phyloP scores from a whole-genome alignment of 1,140 invertebrate genomes.

The Pseudomyrmex pallidus region DNA sequence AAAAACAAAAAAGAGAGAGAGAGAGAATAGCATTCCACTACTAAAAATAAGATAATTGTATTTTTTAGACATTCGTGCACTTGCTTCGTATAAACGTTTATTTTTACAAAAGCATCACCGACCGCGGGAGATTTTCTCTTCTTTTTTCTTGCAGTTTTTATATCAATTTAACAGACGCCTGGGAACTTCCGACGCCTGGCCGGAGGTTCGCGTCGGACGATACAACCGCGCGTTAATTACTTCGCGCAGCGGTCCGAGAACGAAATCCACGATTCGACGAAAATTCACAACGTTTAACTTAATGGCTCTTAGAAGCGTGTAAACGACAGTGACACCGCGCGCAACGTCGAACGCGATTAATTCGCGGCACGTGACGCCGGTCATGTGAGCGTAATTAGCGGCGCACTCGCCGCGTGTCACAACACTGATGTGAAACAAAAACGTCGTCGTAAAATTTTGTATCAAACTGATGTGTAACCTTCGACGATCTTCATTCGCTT shows the following conservation, averaged over 20 bases:
- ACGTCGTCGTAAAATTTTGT: conserved; percentile 45
- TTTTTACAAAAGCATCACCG: not conserved
- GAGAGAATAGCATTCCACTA: no score
- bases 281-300: conserved; percentile 35
- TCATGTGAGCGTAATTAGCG: conserved; percentile 40
- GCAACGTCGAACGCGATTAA: conserved; percentile 6
- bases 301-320: conserved; percentile 42
- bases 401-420: no score
- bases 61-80: not conserved
- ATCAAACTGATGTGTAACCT: conserved; percentile 46
- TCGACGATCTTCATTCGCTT: conserved; percentile 7
- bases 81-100: not conserved
- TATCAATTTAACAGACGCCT: conserved; percentile 7
- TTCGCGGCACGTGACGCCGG: conserved; percentile 38
- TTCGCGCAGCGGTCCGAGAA: conserved; percentile 11
- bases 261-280: conserved; percentile 11
- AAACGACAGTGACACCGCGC: conserved; percentile 41
- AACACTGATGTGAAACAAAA: not conserved
- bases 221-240: conserved; percentile 37
- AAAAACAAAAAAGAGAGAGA: no score
- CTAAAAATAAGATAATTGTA: no score
- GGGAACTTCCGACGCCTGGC: not conserved
- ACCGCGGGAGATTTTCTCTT: not conserved
- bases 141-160: not conserved
- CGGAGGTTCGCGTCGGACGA: not conserved